Percentiles rank a stretch among this genome's conserved stretches.
Evolutionary conservation across 2,113 vertebrate genomes (phyloP).

Genomic region (Ochotona curzoniae): DNA sequence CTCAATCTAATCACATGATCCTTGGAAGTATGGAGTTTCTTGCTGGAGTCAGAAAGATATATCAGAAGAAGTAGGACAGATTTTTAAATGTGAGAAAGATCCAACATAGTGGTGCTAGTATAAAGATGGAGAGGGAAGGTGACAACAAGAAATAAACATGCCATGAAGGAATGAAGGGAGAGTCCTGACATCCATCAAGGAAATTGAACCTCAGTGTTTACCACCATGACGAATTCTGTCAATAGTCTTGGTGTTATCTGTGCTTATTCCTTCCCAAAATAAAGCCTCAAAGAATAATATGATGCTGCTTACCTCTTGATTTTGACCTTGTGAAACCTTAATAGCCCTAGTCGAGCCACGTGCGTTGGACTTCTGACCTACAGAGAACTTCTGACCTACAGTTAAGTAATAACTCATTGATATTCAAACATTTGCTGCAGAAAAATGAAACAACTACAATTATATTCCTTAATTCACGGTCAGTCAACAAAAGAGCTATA

Average conservation of each 20-base stretch:
- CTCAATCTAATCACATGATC: not conserved
- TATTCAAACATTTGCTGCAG: not conserved
- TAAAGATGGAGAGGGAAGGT: not conserved
- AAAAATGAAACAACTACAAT: not conserved
- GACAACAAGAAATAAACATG: not conserved
- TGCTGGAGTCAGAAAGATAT: not conserved
- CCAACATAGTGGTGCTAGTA: not conserved
- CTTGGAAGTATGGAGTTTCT: not conserved
- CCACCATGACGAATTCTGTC: not conserved
- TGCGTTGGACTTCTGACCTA: not conserved
- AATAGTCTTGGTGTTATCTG: not conserved
- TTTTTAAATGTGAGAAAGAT: not conserved
- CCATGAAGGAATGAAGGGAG: not conserved
- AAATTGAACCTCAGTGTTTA: not conserved
- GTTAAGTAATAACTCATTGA: not conserved
- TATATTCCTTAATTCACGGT: not conserved
- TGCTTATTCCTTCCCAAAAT: not conserved
- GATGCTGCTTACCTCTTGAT: not conserved
- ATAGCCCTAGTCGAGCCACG: not conserved
- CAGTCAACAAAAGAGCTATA: not conserved
- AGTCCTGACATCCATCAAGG: not conserved
- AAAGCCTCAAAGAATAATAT: not conserved
- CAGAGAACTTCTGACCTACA: not conserved
- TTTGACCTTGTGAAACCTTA: not conserved
- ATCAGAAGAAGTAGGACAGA: not conserved